Conservation (phyloP, 2,888 invertebrate species). For the Limulus polyphemus region DNA sequence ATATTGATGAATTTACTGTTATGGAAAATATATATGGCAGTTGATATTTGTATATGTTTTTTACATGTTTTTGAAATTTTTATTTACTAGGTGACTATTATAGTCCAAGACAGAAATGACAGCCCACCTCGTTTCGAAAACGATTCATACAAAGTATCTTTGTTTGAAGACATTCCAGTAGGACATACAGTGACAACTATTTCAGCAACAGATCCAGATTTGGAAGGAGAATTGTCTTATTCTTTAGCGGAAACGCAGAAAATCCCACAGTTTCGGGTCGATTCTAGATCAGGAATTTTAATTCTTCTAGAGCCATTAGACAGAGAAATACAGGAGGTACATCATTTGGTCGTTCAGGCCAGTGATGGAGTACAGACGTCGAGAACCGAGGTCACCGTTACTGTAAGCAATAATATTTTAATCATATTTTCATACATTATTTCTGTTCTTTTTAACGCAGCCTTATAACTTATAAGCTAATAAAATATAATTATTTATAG, state of each 20-base stretch:
- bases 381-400: conserved; percentile 60
- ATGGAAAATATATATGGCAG: too few relatives aligned
- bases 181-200: conserved; percentile 65
- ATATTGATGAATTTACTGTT: too few relatives aligned
- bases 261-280: conserved; percentile 49
- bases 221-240: conserved; percentile 55
- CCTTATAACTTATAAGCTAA: too few relatives aligned
- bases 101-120: conserved; percentile 74
- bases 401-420: conserved; percentile 29
- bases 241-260: conserved; percentile 41
- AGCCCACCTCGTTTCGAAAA: conserved; percentile 77
- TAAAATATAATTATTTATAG: too few relatives aligned
- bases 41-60: too few relatives aligned
- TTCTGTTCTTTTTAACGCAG: too few relatives aligned
- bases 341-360: conserved; percentile 57
- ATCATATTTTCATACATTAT: too few relatives aligned
- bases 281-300: conserved; percentile 56
- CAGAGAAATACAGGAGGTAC: conserved; percentile 63
- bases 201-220: conserved; percentile 71
- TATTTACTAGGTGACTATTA: conserved; percentile 51
- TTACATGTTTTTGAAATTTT: too few relatives aligned
- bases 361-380: conserved; percentile 66
- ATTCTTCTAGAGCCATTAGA: conserved; percentile 49
- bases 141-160: conserved; percentile 55
- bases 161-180: conserved; percentile 72